These are phyloP conservation scores for Cephalopterus ornatus DNA, from an alignment of 2,113 vertebrate species.

Conservation along the genomic window DNA sequence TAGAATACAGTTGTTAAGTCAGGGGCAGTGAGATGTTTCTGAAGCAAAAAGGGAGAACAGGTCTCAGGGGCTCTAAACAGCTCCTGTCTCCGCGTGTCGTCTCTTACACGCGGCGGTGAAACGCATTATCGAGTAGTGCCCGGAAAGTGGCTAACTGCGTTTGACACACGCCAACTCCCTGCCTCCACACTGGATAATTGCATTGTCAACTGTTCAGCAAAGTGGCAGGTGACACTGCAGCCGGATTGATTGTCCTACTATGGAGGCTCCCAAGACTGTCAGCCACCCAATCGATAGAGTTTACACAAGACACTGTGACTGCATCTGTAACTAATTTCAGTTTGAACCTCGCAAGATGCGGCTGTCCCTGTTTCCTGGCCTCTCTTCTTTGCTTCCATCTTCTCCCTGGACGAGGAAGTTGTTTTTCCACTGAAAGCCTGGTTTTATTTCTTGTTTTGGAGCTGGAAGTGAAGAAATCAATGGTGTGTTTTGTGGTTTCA, in stretches of 20 bases:
- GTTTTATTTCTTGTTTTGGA: constrained; percentile 62
- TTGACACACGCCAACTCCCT: constrained; percentile 87
- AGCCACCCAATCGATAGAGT: constrained; percentile 84
- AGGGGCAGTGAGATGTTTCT: constrained; percentile 43
- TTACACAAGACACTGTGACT: constrained; percentile 82
- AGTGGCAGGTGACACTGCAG: constrained; percentile 85
- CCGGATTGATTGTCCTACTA: constrained; percentile 77
- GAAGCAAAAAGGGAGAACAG: constrained; percentile 52
- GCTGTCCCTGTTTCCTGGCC: constrained; percentile 22
- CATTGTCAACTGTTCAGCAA: constrained; percentile 86
- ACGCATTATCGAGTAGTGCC: constrained; percentile 76
- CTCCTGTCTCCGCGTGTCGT: constrained; percentile 70
- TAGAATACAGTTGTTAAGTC: constrained; percentile 77
- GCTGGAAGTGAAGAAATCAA: constrained; percentile 72
- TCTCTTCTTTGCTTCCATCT: constrained; percentile 24
- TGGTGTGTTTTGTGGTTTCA: constrained; percentile 72
- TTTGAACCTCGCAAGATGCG: constrained; percentile 72
- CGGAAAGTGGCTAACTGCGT: constrained; percentile 83
- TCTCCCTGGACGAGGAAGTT: not conserved
- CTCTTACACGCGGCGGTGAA: constrained; percentile 68
- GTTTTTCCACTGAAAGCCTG: not conserved
- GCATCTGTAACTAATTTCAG: constrained; percentile 87
- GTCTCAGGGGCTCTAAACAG: constrained; percentile 74
- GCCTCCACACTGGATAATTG: constrained; percentile 88
- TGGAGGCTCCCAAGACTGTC: constrained; percentile 80